Evolutionary conservation across 2,113 vertebrate genomes (phyloP), one percentile per base, ranked within the genome.

Genomic region (Erythrocercus mccallii): DNA sequence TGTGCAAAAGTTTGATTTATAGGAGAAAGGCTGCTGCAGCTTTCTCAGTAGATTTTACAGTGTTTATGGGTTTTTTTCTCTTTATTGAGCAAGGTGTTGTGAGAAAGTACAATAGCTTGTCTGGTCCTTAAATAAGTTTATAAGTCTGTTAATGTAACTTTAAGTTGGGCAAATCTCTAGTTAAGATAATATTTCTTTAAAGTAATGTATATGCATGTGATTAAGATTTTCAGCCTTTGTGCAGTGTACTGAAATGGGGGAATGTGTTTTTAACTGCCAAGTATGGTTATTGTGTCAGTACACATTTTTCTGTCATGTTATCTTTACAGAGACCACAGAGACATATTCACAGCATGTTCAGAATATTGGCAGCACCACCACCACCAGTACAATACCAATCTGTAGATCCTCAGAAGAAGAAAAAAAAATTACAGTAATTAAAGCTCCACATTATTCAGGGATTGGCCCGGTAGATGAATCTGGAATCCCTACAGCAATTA

Each of bases 401-500:
- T 99, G 98, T 94, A 98, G 98, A 73, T 98, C 99, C 93, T 99
- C 99, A 5, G 99, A 99, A 86, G 99, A 99, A 90, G 99, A 99
- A 97, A 99, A 98, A 97, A 99, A 97, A 95, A 98, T 99, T 83
- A 99, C 99, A 2, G 96, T 99, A 90, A 98, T 99, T 97, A 99
- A 99, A 98, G 99, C 99, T 14, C 99, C 99, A 5, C 99, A 99
- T 96, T 99, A 99, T 94, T 97, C 99, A 64, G 99, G 99, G 81
- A 99, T 99, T 64, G 99, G 99, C 94, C 99, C 99, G 0, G 98
- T 99, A 94, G 99, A 99, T 80, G 98, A 99, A 95, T 98, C 99
- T 50, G 99, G 99, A 97, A 99, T 99, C 96, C 99, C 99, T 76
- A 99, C 99, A 24, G 99, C 99, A 96, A 99, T 99, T 95, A 98